Evolutionary conservation across 2,113 vertebrate genomes (phyloP), one percentile per base, ranked within the genome.

Genomic region (Ascaphus truei): DNA sequence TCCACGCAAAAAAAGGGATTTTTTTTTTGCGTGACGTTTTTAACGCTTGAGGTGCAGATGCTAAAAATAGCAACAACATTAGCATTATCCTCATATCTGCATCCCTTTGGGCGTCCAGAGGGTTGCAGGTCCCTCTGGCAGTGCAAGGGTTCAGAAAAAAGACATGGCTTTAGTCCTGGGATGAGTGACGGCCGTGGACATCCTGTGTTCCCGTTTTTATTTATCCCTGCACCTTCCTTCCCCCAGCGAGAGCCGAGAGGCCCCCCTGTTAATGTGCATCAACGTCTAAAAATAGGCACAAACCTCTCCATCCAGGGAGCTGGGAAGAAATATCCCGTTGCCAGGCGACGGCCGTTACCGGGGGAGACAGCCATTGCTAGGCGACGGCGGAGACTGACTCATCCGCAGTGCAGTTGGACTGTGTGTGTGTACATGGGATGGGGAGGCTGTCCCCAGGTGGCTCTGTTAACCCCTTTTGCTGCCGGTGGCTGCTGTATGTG

Each of bases 281-380:
- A n/a, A n/a, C n/a, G 5, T 12, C 66, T 68, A 68, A 50, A 50
- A 59, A 68, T 68, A 68, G 66, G 9, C 6, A 5, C 18, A 57
- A 37, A 33, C 27, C 16, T 27, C 10, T 8, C 11, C 7, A 13
- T 58, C 15, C 53, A 58, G 18, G 39, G 41, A 83, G 83, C 76
- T 88, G 71, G 76, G 34, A 84, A 81, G 79, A 84, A 84, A 85
- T 76, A 81, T 80, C 83, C 80, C 76, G 86, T 91, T 84, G 84
- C 90, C 88, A 88, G 77, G 88, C 82, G 78, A 90, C 88, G 20
- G 41, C 65, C 6, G 86, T 88, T 87, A 84, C 87, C 20, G 69
- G 66, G 66, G 87, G 89, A 88, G 82, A 90, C 86, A 12, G 75
- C 73, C 76, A 80, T 90, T 73, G 79, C 89, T 87, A 90, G 87